Conservation (phyloP, 1,140 invertebrate genomes). For the Aphidius gifuensis region DNA sequence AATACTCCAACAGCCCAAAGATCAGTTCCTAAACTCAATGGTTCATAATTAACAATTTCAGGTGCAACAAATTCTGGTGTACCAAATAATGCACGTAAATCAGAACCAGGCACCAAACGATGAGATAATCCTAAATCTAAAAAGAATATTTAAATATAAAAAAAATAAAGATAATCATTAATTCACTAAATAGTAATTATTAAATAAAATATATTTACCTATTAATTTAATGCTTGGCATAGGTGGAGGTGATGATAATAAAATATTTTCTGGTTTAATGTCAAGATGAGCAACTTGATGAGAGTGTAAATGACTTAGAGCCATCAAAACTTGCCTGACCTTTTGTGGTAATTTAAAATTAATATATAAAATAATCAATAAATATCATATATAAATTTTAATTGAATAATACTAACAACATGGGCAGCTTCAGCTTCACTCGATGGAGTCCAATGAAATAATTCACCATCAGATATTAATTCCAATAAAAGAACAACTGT, state of each 20-base stretch:
- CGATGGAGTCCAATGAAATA: slow-evolving; percentile 63
- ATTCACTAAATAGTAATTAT: background rate
- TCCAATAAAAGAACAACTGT: slow-evolving; percentile 67
- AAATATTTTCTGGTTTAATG: slow-evolving; percentile 67
- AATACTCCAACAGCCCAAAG: slow-evolving; percentile 71
- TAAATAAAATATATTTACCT: slow-evolving; percentile 35
- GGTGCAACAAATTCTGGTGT: slow-evolving; percentile 65
- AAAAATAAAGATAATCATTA: no score
- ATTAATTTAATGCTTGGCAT: slow-evolving; percentile 61
- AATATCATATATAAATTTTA: slow-evolving; percentile 7
- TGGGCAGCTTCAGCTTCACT: slow-evolving; percentile 66
- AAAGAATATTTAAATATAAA: background rate
- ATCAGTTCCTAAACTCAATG: slow-evolving; percentile 64
- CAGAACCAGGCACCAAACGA: slow-evolving; percentile 55
- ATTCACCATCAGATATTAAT: slow-evolving; percentile 62
- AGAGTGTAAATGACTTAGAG: slow-evolving; percentile 66
- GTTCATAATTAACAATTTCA: slow-evolving; percentile 70
- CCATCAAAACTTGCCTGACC: slow-evolving; percentile 66
- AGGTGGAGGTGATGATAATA: slow-evolving; percentile 57
- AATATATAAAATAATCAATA: background rate
- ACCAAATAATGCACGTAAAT: slow-evolving; percentile 59
- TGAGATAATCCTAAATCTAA: slow-evolving; percentile 67
- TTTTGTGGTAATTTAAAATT: slow-evolving; percentile 26
- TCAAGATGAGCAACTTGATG: slow-evolving; percentile 70
- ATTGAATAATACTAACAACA: slow-evolving; percentile 44